These are phyloP conservation scores for Trimorus sp. DNA, from an alignment of 2,888 invertebrate genomes.

Conservation along the genomic window DNA sequence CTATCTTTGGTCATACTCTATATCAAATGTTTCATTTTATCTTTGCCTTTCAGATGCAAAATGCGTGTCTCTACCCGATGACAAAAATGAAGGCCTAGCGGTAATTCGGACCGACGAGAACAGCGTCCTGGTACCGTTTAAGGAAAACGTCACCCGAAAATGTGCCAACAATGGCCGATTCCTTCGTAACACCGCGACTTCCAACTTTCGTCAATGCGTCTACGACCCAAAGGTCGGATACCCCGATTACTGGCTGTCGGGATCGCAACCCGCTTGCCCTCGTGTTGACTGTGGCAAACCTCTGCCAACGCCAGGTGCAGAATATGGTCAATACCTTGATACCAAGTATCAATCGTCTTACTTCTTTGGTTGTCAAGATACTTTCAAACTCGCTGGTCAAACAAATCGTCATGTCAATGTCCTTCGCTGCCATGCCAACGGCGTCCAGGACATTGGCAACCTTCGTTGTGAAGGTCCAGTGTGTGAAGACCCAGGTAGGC, in stretches of 20 bases:
- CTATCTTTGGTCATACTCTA: not conserved
- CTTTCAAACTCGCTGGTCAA: conserved; percentile 96
- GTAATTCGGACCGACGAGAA: conserved; percentile 91
- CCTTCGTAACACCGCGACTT: conserved; percentile 90
- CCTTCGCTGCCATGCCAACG: conserved; percentile 94
- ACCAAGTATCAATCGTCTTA: conserved; percentile 96
- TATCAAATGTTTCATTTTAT: not conserved
- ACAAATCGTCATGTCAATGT: conserved; percentile 95
- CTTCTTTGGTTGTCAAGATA: conserved; percentile 97
- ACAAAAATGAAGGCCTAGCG: conserved; percentile 92
- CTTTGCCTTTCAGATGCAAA: conserved; percentile 87
- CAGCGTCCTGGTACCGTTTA: conserved; percentile 92
- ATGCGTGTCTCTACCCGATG: conserved; percentile 94
- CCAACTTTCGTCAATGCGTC: conserved; percentile 95
- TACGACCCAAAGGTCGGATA: conserved; percentile 96
- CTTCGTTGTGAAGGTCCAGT: conserved; percentile 98
- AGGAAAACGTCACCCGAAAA: conserved; percentile 93
- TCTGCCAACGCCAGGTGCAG: conserved; percentile 95
- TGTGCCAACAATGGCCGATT: conserved; percentile 91
- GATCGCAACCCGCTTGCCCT: conserved; percentile 92
- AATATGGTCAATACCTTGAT: conserved; percentile 93
- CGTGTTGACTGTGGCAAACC: conserved; percentile 96
- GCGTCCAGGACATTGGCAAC: conserved; percentile 98
- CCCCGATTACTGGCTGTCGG: conserved; percentile 95
- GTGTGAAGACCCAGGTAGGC: conserved; percentile 97